Conservation (phyloP, 2,113 vertebrate species). For the Melospiza melodia region DNA sequence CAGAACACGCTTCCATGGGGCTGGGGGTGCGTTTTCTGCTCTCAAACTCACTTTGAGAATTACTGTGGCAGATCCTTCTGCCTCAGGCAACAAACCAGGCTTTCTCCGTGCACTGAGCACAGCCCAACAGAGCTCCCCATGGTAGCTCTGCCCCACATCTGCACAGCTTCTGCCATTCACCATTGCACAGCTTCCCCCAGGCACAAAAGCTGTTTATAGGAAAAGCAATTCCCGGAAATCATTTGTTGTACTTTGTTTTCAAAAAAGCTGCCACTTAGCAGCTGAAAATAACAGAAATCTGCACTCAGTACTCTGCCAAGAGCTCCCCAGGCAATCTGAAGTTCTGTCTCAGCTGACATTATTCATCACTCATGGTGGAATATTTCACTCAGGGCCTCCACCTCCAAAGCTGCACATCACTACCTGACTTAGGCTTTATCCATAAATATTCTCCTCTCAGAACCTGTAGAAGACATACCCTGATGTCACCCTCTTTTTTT, state of each 20-base stretch:
- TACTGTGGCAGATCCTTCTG: neutral
- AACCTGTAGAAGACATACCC: neutral
- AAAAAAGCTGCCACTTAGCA: conserved; percentile 16
- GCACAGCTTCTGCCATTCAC: neutral
- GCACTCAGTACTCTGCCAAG: neutral
- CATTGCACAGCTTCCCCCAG: neutral
- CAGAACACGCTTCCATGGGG: neutral
- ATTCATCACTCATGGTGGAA: neutral
- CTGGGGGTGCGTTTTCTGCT: neutral
- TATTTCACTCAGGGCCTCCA: neutral
- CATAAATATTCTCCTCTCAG: neutral
- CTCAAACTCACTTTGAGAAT: neutral
- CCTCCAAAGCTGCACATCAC: neutral
- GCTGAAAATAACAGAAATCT: conserved; percentile 10
- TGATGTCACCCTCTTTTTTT: neutral
- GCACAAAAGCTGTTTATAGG: neutral
- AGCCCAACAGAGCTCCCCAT: neutral
- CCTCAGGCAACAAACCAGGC: neutral
- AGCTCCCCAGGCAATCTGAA: neutral
- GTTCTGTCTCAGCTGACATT: neutral
- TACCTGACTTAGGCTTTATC: neutral
- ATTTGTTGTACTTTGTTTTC: conserved; percentile 8
- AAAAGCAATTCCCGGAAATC: neutral
- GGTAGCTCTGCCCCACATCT: neutral
- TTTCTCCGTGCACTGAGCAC: neutral